A percentile compares a stretch with the other conserved stretches of the same genome.
Evolutionary conservation across 2,888 invertebrate genomes (phyloP).

Genomic region (Colostygia pectinataria): DNA sequence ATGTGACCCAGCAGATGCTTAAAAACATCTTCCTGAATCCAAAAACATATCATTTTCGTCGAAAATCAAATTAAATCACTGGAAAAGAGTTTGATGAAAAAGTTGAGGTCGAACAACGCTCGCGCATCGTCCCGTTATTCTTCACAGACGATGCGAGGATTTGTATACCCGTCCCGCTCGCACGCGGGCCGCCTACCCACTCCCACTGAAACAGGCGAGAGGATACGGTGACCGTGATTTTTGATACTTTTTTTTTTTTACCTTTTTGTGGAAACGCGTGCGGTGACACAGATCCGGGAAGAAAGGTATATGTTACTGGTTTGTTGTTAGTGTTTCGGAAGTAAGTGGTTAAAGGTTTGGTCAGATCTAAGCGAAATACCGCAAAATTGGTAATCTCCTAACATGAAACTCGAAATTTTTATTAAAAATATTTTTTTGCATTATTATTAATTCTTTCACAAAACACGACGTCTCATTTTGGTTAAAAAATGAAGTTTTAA

Average conservation of each 20-base stretch:
- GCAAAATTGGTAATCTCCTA: too few species aligned
- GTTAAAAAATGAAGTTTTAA: too few species aligned
- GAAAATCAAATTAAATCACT: conserved; percentile 60
- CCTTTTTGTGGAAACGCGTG: conserved; percentile 20
- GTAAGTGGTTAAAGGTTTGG: too few species aligned
- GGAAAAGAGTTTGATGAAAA: conserved; percentile 57
- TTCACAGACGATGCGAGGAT: conserved; percentile 37
- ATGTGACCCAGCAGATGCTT: conserved; percentile 36
- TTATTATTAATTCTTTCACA: too few species aligned
- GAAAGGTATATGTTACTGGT: neutral
- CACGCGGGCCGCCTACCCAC: conserved; percentile 66
- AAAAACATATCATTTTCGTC: conserved; percentile 52
- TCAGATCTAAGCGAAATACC: too few species aligned
- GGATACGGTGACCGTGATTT: conserved; percentile 44
- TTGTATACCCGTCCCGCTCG: conserved; percentile 51
- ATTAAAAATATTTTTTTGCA: too few species aligned
- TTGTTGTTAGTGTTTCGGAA: neutral
- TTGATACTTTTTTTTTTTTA: conserved; percentile 60
- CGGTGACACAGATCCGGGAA: conserved; percentile 9
- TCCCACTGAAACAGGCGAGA: conserved; percentile 59
- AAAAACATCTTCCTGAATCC: conserved; percentile 35
- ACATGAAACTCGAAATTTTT: too few species aligned
- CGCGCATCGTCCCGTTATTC: conserved; percentile 66
- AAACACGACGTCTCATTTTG: too few species aligned
- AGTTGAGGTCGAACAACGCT: conserved; percentile 57